These are phyloP conservation scores for Parasteatoda lunata DNA, from an alignment of 2,888 invertebrate genomes.

Conservation along the genomic window DNA sequence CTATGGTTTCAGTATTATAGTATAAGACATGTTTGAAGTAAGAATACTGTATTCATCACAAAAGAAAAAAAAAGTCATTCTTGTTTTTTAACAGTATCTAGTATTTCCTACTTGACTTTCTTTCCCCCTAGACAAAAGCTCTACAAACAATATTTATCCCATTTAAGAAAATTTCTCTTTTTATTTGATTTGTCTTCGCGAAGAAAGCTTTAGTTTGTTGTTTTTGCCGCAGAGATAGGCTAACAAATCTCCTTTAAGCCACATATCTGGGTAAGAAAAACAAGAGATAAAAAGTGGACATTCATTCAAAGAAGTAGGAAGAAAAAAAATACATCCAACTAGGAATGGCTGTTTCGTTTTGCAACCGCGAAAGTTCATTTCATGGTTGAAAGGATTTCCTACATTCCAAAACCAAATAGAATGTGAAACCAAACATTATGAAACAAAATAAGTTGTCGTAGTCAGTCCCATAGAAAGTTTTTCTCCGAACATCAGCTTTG, in stretches of 20 bases:
- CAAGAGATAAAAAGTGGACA: constrained; percentile 18
- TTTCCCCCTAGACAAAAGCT: not conserved
- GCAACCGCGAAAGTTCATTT: constrained; percentile 57
- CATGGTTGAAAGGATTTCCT: constrained; percentile 49
- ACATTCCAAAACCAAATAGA: constrained; percentile 45
- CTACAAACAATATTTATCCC: not conserved
- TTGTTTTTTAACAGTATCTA: not conserved
- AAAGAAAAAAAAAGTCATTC: no score
- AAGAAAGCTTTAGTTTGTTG: not conserved
- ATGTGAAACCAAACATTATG: constrained; percentile 12
- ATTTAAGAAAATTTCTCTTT: not conserved
- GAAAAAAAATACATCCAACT: constrained; percentile 18
- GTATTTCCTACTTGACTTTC: not conserved
- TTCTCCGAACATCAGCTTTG: no score
- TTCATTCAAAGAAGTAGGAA: constrained; percentile 13
- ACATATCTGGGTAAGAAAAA: not conserved
- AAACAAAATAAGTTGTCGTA: constrained; percentile 4
- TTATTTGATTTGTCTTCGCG: not conserved
- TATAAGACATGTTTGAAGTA: no score
- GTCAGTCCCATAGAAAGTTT: not conserved
- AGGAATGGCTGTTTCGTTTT: constrained; percentile 34
- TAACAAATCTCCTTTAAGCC: not conserved
- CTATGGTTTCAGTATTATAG: no score
- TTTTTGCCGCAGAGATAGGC: not conserved
- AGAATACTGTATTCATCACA: no score